A percentile compares a stretch with the other conserved stretches of the same genome.
These are phyloP conservation scores for Thaleichthys pacificus DNA, from an alignment of 2,797 vertebrate species.

Conservation along the genomic window DNA sequence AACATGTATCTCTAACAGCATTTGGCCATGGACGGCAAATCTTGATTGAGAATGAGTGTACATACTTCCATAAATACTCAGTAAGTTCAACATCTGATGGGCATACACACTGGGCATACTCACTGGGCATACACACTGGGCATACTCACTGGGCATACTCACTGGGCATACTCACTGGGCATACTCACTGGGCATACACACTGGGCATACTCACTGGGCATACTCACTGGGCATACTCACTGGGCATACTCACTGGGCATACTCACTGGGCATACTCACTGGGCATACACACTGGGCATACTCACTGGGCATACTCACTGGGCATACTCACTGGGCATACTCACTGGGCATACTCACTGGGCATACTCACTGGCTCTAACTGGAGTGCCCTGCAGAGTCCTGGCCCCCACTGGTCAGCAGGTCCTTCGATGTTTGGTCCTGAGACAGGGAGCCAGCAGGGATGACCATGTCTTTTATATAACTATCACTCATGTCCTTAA, in stretches of 20 bases:
- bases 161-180: background rate
- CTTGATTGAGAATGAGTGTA: background rate
- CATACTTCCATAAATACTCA: conserved; percentile 1
- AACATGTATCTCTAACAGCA: background rate
- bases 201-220: no score
- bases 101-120: no score
- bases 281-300: no score
- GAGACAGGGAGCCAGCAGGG: background rate
- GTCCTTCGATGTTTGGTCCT: background rate
- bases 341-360: no score
- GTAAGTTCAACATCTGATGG: background rate
- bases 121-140: no score
- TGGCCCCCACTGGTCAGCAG: background rate
- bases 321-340: no score
- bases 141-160: no score
- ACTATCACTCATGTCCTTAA: background rate
- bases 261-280: no score
- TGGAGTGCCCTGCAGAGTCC: background rate
- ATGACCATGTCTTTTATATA: background rate
- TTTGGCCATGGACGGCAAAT: no score
- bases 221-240: background rate
- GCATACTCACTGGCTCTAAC: background rate
- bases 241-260: background rate
- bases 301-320: background rate
- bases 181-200: background rate